Base-by-base conservation (phyloP, 2,888 invertebrate genomes). In the Neoaliturus tenellus region DNA sequence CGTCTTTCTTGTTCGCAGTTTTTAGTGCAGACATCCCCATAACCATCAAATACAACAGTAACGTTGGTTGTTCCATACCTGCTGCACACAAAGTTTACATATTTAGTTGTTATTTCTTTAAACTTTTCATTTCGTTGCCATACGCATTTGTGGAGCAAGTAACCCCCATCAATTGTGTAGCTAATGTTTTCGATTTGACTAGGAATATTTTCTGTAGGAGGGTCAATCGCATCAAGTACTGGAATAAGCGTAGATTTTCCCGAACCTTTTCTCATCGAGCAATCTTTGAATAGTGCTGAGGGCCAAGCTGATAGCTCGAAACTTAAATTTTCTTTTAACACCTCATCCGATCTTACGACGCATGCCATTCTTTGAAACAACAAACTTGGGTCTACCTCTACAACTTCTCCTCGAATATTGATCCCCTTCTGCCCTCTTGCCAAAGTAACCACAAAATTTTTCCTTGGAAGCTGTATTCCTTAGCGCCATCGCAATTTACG, bases 371-470 rank as follows among this genome's bases (percentile, higher is more conserved):
- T 67, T 81, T 88, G 87, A 73, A 88, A 88, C 12, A 88, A 48
- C n/a, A 85, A 25, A 82, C 55, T 31, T 69, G 39, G 84, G 86
- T 87, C 62, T 89, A 88, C 82, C 86, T 86, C 86, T 4, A 89
- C 88, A 84, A 83, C 85, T 20, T 88, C 88, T 84, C 86, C 82
- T 83, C 89, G 85, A 82, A 89, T 89, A 86, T 89, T 88, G 44
- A 89, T 87, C 80, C 84, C 84, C 39, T 85, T 75, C 12, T 33
- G 41, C 58, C 33, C 78, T 69, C 41, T 78, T 35, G 23, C 33
- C 6, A 28, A 67, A 23, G 73, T 85, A 71, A 44, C 41, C 80
- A 55, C 81, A 58, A 44, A 83, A 39, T 35, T 39, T 83, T 35
- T 35, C 35, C 35, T 35, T 10, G 35, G 4, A 4, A 35, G 35